These are phyloP conservation scores for Acanthosepion esculentum DNA, from an alignment of 2,888 invertebrate species.

Conservation along the genomic window DNA sequence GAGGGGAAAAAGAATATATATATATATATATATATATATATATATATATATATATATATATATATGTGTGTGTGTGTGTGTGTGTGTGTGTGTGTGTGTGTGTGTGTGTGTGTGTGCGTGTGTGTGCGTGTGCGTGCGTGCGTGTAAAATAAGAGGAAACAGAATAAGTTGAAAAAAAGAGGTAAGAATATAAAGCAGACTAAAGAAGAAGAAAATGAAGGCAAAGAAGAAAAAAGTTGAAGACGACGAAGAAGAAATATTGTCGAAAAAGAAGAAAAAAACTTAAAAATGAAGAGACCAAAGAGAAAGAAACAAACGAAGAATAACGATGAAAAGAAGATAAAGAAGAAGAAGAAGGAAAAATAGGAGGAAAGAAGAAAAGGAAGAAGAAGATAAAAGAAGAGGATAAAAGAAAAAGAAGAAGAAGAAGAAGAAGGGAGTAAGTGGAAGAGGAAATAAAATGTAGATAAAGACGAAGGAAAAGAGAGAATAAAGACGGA, in stretches of 20 bases:
- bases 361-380: not conserved
- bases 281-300: not conserved
- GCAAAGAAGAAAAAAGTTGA: not conserved
- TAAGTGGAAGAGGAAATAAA: no score
- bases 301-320: no score
- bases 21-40: not conserved
- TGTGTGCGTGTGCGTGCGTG: not conserved
- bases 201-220: no score
- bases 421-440: not conserved
- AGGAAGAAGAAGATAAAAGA: not conserved
- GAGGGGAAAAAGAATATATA: no score
- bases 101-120: not conserved
- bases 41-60: not conserved
- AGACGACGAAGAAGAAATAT: not conserved
- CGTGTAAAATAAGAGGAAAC: not conserved
- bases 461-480: no score
- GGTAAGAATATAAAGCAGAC: no score
- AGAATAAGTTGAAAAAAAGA: not conserved
- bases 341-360: not conserved
- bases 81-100: not conserved
- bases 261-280: not conserved
- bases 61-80: not conserved
- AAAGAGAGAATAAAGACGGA: no score
- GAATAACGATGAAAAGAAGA: not conserved
- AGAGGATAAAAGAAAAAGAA: not conserved